phyloP scores from a whole-genome alignment of 2,113 vertebrate genomes.

The Donacobius atricapilla region DNA sequence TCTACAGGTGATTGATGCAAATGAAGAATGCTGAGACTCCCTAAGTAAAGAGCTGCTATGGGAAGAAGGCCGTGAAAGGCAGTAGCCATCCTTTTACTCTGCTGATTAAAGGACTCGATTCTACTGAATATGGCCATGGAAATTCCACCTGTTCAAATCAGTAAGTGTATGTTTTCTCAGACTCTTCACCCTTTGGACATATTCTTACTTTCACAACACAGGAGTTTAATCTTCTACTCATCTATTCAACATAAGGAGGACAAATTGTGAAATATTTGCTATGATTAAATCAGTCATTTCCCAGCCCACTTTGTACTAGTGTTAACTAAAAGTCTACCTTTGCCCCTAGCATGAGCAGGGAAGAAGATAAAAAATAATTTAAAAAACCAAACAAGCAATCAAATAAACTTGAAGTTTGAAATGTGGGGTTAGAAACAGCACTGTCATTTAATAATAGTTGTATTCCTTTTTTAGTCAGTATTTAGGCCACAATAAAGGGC shows the following conservation, averaged over 20 bases:
- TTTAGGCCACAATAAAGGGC: background rate
- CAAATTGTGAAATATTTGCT: background rate
- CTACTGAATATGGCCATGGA: background rate
- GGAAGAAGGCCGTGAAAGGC: background rate
- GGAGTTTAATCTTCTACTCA: background rate
- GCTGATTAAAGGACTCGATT: background rate
- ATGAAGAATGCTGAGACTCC: background rate
- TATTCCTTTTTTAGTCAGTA: background rate
- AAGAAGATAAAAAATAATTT: background rate
- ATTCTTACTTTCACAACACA: background rate
- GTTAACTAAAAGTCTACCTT: background rate
- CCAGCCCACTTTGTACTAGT: background rate
- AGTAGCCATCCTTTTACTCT: background rate
- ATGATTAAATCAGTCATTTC: background rate
- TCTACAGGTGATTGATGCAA: background rate
- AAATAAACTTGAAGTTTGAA: background rate
- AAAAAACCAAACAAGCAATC: accelerated
- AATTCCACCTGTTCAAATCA: background rate
- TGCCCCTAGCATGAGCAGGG: background rate
- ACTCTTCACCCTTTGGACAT: background rate
- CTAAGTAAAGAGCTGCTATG: background rate
- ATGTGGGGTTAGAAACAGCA: background rate
- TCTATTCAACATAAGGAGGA: background rate
- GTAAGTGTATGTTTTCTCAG: background rate
- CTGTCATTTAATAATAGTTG: background rate